Evolutionary conservation across 30 jellyfish, hydroid and myxozoan species (phyloP).

Genomic region (Catostylus mosaicus): DNA sequence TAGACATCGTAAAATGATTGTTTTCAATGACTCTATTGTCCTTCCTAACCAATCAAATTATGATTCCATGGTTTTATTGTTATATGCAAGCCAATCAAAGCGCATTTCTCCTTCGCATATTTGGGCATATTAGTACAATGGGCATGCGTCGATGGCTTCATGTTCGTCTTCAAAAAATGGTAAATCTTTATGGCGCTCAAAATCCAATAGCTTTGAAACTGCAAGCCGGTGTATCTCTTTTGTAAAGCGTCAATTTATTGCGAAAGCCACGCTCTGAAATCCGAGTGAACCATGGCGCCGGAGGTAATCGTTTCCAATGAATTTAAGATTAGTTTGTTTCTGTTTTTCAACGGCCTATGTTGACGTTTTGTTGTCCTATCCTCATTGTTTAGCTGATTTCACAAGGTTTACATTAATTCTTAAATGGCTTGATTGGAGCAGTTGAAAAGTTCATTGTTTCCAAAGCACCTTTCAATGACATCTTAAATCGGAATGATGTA

Average conservation of each 20-base stretch:
- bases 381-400: constrained; percentile 22
- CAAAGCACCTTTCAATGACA: not conserved
- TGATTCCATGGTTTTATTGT: constrained; percentile 1
- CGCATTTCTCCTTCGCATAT: constrained; percentile 11
- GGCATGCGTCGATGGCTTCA: constrained; percentile 80
- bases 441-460: not conserved
- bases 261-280: not conserved
- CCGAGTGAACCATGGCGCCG: constrained; percentile 65
- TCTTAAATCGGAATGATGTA: too few species aligned
- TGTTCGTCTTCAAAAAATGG: constrained; percentile 69
- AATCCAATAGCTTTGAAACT: not conserved
- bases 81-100: constrained; percentile 22
- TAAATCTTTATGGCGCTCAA: constrained; percentile 74
- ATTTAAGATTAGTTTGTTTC: not conserved
- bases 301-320: constrained; percentile 40
- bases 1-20: too few species aligned
- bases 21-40: not conserved
- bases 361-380: not conserved
- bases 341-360: constrained; percentile 54
- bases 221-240: not conserved
- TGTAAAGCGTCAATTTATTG: not conserved
- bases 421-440: too few species aligned
- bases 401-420: too few species aligned
- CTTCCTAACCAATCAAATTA: not conserved
- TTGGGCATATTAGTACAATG: constrained; percentile 71